Conservation (phyloP, 2,113 vertebrate genomes). For the Sterna hirundo region DNA sequence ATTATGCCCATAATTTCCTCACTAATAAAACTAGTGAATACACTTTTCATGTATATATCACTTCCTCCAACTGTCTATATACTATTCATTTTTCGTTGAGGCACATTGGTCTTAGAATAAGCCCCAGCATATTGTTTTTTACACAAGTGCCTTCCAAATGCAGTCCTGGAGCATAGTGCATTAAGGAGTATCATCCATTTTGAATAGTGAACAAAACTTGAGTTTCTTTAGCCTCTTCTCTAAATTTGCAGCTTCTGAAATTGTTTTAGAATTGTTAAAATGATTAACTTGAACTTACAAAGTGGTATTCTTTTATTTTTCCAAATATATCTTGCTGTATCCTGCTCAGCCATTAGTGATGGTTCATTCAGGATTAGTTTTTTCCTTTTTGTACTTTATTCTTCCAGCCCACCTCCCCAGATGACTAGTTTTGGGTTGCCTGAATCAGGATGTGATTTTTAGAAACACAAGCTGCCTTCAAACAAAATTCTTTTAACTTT, state of each 20-base stretch:
- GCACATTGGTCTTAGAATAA: not conserved
- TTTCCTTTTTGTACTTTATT: not conserved
- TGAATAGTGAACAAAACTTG: not conserved
- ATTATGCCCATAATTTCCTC: not conserved
- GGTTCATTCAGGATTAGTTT: not conserved
- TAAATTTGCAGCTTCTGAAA: not conserved
- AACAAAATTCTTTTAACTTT: not conserved
- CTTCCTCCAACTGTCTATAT: not conserved
- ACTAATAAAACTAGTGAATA: not conserved
- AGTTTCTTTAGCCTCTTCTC: not conserved
- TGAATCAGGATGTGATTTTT: not conserved
- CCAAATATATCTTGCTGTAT: not conserved
- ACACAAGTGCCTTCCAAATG: not conserved
- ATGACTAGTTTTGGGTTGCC: not conserved
- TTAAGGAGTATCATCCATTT: not conserved
- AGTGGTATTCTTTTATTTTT: not conserved
- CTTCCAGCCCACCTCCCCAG: fast-evolving
- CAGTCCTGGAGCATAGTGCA: not conserved
- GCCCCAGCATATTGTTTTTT: not conserved
- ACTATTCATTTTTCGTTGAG: not conserved
- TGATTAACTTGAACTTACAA: not conserved
- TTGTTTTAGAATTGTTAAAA: not conserved
- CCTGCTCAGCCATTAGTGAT: not conserved
- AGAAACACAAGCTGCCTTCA: not conserved
- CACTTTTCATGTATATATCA: not conserved